These are phyloP conservation scores for Drosophila nigrodunni DNA, from an alignment of 1,140 invertebrate genomes.

Conservation along the genomic window DNA sequence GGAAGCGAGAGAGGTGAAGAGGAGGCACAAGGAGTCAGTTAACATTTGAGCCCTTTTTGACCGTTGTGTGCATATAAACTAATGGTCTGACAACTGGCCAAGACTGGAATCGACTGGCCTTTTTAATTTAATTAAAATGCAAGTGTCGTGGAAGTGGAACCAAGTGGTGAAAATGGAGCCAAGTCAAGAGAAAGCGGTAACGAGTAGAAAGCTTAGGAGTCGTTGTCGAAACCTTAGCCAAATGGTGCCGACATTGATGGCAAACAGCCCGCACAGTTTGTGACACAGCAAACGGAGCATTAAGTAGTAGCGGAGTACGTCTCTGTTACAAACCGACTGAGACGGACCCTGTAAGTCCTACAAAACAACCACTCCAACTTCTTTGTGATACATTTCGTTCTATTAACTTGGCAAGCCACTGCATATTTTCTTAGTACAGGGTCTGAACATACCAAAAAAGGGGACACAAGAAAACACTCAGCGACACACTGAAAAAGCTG, in stretches of 20 bases:
- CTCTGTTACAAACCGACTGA: no score
- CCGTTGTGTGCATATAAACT: constrained; percentile 48
- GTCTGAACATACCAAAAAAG: constrained; percentile 24
- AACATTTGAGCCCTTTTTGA: constrained; percentile 27
- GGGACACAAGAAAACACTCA: background rate
- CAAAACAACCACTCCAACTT: no score
- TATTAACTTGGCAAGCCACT: no score
- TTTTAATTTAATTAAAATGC: constrained; percentile 50
- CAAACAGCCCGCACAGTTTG: constrained; percentile 43
- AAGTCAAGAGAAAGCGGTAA: no score
- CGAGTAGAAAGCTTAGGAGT: no score
- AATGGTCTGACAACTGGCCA: constrained; percentile 51
- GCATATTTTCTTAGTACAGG: no score
- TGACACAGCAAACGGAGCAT: constrained; percentile 58
- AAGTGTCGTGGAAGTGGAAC: constrained; percentile 28
- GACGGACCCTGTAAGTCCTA: no score
- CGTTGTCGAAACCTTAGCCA: background rate
- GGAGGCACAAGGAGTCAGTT: background rate
- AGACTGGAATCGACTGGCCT: constrained; percentile 19
- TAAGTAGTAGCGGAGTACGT: background rate
- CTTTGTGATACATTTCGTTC: no score
- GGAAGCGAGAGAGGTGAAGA: background rate
- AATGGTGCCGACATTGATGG: constrained; percentile 12
- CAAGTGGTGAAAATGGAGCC: background rate
- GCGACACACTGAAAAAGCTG: background rate